A percentile compares a stretch with the other conserved stretches of the same genome.
These are phyloP conservation scores for Varanus komodoensis DNA, from an alignment of 2,113 vertebrate genomes.

Conservation along the genomic window DNA sequence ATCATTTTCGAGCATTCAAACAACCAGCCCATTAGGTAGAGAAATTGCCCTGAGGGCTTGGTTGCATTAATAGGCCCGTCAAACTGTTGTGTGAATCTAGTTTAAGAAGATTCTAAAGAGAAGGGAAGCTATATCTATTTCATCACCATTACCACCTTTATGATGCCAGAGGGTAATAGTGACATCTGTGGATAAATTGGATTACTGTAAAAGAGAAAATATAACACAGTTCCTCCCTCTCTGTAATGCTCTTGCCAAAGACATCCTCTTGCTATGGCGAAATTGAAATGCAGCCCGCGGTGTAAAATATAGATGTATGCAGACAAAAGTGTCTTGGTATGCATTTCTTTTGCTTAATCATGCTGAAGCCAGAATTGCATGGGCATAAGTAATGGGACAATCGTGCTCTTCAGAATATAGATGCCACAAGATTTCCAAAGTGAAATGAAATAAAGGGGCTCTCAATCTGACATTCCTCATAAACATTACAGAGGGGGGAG, in stretches of 20 bases:
- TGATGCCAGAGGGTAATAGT: slow-evolving; percentile 33
- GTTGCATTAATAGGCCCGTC: background rate
- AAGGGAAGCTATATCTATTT: background rate
- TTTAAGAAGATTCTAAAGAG: background rate
- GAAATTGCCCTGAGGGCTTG: background rate
- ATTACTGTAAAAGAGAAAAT: slow-evolving; percentile 50
- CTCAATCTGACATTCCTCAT: slow-evolving; percentile 51
- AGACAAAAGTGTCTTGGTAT: slow-evolving; percentile 59
- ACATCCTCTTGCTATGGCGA: slow-evolving; percentile 42
- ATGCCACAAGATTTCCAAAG: slow-evolving; percentile 62
- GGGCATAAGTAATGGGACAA: slow-evolving; percentile 73
- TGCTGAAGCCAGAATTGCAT: slow-evolving; percentile 70
- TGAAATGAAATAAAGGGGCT: slow-evolving; percentile 67
- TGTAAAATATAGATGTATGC: slow-evolving; percentile 71
- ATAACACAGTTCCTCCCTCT: slow-evolving; percentile 57
- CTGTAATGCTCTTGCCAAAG: slow-evolving; percentile 51
- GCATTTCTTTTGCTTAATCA: slow-evolving; percentile 69
- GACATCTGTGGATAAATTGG: slow-evolving; percentile 14
- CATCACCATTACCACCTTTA: slow-evolving; percentile 16
- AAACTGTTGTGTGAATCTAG: slow-evolving; percentile 22
- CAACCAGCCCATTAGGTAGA: background rate
- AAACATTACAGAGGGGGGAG: slow-evolving; percentile 34
- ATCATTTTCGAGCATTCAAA: slow-evolving; percentile 22
- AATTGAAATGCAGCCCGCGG: slow-evolving; percentile 65
- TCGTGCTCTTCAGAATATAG: slow-evolving; percentile 62